Base-by-base conservation (phyloP, 37 sponge, comb jelly and placozoan genomes). In the Geodia barretti region DNA sequence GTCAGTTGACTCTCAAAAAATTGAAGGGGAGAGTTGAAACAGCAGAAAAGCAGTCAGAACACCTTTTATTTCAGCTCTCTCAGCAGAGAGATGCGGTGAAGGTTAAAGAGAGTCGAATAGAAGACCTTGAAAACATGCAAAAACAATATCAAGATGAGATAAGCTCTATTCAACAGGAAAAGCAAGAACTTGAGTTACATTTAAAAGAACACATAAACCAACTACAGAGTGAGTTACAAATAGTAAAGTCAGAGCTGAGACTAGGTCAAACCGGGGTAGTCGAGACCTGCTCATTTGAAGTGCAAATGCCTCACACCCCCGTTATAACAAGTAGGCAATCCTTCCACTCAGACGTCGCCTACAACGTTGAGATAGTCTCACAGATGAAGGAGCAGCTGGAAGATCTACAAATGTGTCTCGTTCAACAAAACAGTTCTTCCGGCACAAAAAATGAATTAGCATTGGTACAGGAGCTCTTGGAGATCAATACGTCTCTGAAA, bases 301-400 rank as follows among this genome's bases (percentile, higher is more conserved):
- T 14, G 14, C 14, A 17, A 47, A 7, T 14, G 14, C 54, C 14
- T 7, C 7, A 7, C 54, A 47, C 11, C 54, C 54, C 54, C 14
- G 14, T 47, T 7, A 47, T 47, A 14, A 17, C 54, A 7, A 47
- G 54, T 14, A 7, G 54, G 24, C 41, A 14, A 0, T 2, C 71
- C 1, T 21, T 14, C 74, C 30, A 64, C 21, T 60, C 41, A 37
- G 73, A 77, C 19, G 8, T 58, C 8, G 34, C 60, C 34, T 34
- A 14, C 11, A 77, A 81, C 37, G 80, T 40, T 20, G 78, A 87
- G 35, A 76, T 81, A 2, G 37, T 87, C 5, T 25, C 41, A 11
- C 70, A 76, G 68, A 87, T 87, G 88, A 81, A 81, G 74, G 60
- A 63, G 19, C 88, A 77, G 29, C 78, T 87, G 26, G 82, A 81